Percentiles rank a stretch among this genome's conserved stretches.
Evolutionary conservation across 2,888 invertebrate species (phyloP).

Genomic region (Xanthorhoe spadicearia): DNA sequence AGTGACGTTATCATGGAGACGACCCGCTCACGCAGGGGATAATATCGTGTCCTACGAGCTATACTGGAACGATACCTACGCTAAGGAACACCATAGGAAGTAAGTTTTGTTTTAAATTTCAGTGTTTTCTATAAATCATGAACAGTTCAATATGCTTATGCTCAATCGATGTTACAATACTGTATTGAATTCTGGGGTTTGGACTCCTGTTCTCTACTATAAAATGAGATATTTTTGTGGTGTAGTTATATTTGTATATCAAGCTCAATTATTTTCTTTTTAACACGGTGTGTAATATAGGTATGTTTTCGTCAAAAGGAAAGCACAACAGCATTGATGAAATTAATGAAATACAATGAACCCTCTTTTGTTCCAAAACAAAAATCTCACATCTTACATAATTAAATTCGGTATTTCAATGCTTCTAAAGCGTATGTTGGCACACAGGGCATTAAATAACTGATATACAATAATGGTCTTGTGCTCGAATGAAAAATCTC

Average conservation of each 20-base stretch:
- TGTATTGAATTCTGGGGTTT: neutral
- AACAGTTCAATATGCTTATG: neutral
- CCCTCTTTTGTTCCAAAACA: neutral
- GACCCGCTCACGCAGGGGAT: slow-evolving; percentile 95
- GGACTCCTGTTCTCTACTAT: too few species aligned
- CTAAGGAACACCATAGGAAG: slow-evolving; percentile 94
- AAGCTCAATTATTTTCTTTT: too few species aligned
- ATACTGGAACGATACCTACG: slow-evolving; percentile 98
- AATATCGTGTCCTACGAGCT: slow-evolving; percentile 97
- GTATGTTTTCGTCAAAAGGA: too few species aligned
- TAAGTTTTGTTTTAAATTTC: slow-evolving; percentile 46
- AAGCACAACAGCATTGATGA: neutral
- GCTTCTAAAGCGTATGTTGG: too few species aligned
- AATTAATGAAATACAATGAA: neutral
- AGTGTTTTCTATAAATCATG: neutral
- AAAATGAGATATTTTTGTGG: too few species aligned
- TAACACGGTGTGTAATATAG: too few species aligned
- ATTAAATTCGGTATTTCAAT: too few species aligned
- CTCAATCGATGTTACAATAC: neutral
- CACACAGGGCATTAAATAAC: too few species aligned
- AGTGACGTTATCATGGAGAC: slow-evolving; percentile 96
- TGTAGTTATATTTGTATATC: too few species aligned
- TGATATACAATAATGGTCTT: neutral
- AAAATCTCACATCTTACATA: too few species aligned
- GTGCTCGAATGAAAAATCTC: too few species aligned